These are phyloP conservation scores for Jacana jacana DNA, from an alignment of 2,113 vertebrate species.

Conservation along the genomic window DNA sequence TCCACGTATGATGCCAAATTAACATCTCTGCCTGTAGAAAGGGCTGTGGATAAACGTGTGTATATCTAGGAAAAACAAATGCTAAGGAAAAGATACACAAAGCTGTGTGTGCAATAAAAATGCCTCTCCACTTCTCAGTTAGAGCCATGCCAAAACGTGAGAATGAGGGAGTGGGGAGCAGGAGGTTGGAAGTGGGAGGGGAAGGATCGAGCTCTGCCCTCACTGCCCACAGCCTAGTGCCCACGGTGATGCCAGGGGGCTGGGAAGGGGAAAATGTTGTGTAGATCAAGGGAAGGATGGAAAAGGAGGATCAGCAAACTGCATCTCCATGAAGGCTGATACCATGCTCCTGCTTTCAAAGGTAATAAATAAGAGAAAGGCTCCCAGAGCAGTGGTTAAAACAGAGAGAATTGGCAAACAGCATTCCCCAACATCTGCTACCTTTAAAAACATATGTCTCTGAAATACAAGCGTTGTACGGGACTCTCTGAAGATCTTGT, in stretches of 20 bases:
- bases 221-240: not conserved
- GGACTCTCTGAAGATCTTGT: not conserved
- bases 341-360: not conserved
- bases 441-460: slow-evolving; percentile 25
- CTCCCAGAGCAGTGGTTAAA: slow-evolving; percentile 44
- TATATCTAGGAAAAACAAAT: slow-evolving; percentile 47
- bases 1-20: slow-evolving; percentile 50
- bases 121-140: not conserved
- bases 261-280: not conserved
- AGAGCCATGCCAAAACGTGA: not conserved
- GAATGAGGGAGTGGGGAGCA: not conserved
- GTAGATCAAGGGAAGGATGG: fast-evolving
- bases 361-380: slow-evolving; percentile 4
- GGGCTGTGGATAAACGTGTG: slow-evolving; percentile 5
- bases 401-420: slow-evolving; percentile 7
- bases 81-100: not conserved
- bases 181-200: not conserved
- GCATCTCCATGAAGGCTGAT: not conserved
- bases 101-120: not conserved
- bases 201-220: not conserved
- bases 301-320: not conserved
- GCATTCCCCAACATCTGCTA: slow-evolving; percentile 8
- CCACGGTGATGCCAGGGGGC: fast-evolving
- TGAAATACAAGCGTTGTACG: not conserved
- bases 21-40: slow-evolving; percentile 32